Percentiles rank a stretch among this genome's conserved stretches.
These are phyloP conservation scores for Perizoma flavofasciatum DNA, from an alignment of 2,888 invertebrate genomes.

Conservation along the genomic window DNA sequence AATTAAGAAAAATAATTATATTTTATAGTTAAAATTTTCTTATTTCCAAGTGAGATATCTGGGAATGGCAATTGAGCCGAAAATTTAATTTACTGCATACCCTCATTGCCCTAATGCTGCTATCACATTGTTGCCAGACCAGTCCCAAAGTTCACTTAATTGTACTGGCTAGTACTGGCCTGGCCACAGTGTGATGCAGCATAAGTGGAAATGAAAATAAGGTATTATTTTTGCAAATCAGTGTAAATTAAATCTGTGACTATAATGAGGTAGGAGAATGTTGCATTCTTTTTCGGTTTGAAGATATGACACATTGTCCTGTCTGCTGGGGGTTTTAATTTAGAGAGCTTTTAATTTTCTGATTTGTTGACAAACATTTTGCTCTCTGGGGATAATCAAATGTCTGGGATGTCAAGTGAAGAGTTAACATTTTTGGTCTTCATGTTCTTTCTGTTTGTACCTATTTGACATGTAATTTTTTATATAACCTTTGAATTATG, in stretches of 20 bases:
- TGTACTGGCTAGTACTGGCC: too few species aligned
- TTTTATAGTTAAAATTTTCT: constrained; percentile 53
- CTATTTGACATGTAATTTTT: constrained; percentile 11
- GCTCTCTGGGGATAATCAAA: constrained; percentile 66
- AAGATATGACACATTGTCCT: constrained; percentile 63
- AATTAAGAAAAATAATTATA: constrained; percentile 47
- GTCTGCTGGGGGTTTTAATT: constrained; percentile 57
- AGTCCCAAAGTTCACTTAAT: too few species aligned
- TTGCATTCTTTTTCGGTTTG: constrained; percentile 71
- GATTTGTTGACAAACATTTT: constrained; percentile 50
- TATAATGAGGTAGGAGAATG: constrained; percentile 64
- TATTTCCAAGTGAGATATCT: constrained; percentile 40
- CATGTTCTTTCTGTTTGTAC: constrained; percentile 12
- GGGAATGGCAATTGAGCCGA: constrained; percentile 26
- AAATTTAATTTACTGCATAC: constrained; percentile 33
- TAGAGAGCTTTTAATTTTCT: constrained; percentile 61
- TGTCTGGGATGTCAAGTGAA: constrained; percentile 79
- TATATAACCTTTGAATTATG: constrained; percentile 22
- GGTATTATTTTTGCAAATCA: constrained; percentile 35
- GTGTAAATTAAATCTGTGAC: constrained; percentile 61
- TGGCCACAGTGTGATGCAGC: too few species aligned
- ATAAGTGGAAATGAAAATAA: constrained; percentile 35
- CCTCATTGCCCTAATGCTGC: constrained; percentile 37
- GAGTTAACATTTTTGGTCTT: constrained; percentile 67
- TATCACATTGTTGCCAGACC: too few species aligned